Percentiles rank a stretch among this genome's conserved stretches.
phyloP scores from a whole-genome alignment of 2,888 invertebrate genomes.

The Argyra leucocephala region DNA sequence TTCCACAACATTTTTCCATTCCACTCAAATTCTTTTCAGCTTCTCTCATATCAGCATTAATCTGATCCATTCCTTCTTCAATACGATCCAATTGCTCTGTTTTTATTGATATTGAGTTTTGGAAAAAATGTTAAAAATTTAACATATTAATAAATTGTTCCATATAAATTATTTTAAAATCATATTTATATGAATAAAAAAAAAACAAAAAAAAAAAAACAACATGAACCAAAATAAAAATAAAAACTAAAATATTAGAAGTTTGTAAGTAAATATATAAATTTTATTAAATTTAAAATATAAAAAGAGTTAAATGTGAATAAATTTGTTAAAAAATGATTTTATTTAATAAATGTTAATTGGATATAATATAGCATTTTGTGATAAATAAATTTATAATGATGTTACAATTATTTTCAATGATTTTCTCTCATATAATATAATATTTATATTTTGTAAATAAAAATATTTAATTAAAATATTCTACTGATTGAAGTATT shows the following conservation, averaged over 20 bases:
- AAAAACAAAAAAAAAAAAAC: background rate
- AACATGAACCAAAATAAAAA: background rate
- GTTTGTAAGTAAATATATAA: background rate
- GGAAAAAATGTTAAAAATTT: background rate
- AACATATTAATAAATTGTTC: background rate
- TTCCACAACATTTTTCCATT: slow-evolving; percentile 99
- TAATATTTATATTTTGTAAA: too few relatives aligned
- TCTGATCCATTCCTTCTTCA: slow-evolving; percentile 99
- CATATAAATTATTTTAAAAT: background rate
- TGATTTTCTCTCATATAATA: too few relatives aligned
- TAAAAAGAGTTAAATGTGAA: slow-evolving; percentile 1
- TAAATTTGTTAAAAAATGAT: slow-evolving; percentile 2
- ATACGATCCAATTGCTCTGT: slow-evolving; percentile 97
- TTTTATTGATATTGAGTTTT: slow-evolving; percentile 13
- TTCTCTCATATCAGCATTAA: slow-evolving; percentile 99
- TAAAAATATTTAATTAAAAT: background rate
- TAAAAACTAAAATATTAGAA: background rate
- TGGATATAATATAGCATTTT: background rate
- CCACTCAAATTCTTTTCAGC: slow-evolving; percentile 99
- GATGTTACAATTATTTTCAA: background rate
- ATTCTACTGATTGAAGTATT: background rate
- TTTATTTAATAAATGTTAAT: background rate
- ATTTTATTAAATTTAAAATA: background rate
- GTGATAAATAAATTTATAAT: background rate
- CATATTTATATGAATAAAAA: background rate